Conservation (phyloP, 2,797 vertebrate species). For the Tachyglossus aculeatus region DNA sequence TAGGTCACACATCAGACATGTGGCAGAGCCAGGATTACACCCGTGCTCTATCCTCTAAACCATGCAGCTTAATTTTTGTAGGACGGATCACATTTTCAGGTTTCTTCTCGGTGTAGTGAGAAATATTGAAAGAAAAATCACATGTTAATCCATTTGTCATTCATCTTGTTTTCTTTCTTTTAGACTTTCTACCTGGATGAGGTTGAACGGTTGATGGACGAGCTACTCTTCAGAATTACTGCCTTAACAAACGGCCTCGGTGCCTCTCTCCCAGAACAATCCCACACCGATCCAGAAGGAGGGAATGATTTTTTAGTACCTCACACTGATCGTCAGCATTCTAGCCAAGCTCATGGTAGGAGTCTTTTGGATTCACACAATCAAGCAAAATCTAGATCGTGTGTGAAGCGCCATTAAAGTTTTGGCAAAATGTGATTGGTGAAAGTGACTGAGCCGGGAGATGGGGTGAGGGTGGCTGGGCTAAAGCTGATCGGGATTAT, state of each 20-base stretch:
- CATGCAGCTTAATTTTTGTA: too few relatives aligned
- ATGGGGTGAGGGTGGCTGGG: too few relatives aligned
- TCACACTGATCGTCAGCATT: slow-evolving; percentile 13
- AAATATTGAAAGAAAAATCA: not conserved
- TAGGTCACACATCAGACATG: too few relatives aligned
- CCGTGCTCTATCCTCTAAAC: too few relatives aligned
- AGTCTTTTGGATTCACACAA: not conserved
- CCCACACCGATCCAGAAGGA: not conserved
- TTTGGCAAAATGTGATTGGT: too few relatives aligned
- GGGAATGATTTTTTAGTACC: slow-evolving; percentile 14
- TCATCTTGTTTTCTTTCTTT: not conserved
- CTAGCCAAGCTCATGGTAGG: slow-evolving; percentile 36
- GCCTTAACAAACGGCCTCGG: slow-evolving; percentile 69
- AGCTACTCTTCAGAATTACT: slow-evolving; percentile 77
- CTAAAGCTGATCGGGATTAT: too few relatives aligned
- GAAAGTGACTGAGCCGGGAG: too few relatives aligned
- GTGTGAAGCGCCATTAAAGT: too few relatives aligned
- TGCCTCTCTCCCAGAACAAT: slow-evolving; percentile 43
- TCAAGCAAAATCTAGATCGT: not conserved
- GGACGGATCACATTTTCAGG: too few relatives aligned
- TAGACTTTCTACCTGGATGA: slow-evolving; percentile 81
- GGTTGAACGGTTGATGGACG: slow-evolving; percentile 80
- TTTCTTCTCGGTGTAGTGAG: too few relatives aligned
- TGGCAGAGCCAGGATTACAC: too few relatives aligned
- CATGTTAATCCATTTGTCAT: not conserved